Conservation (phyloP, 2,888 invertebrate species). For the Cenopis cana region DNA sequence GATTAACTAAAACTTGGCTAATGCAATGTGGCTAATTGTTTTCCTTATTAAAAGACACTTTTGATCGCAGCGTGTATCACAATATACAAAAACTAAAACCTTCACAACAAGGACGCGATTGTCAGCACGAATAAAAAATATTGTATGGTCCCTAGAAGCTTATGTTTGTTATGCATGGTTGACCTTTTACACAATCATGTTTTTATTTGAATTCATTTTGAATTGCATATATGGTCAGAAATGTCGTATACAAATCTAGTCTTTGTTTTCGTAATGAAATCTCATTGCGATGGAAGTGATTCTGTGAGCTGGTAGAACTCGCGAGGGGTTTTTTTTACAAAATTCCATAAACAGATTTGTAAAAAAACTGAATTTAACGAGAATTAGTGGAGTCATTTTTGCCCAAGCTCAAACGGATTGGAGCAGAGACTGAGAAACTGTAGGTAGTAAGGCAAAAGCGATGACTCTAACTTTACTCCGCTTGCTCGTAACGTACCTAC, state of each 20-base stretch:
- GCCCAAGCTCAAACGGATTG: no score
- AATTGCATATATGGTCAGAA: neutral
- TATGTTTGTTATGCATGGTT: neutral
- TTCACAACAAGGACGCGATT: slow-evolving; percentile 1
- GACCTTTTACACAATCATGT: neutral
- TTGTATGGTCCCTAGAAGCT: neutral
- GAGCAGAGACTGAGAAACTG: no score
- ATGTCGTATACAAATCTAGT: neutral
- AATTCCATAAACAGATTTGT: no score
- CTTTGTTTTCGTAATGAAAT: neutral
- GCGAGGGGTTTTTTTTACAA: no score
- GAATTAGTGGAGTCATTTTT: no score
- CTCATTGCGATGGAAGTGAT: no score
- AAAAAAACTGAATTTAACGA: no score
- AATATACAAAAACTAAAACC: neutral
- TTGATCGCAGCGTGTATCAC: no score
- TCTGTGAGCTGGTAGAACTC: no score
- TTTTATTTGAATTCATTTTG: neutral
- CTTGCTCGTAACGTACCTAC: no score
- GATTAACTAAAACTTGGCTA: neutral
- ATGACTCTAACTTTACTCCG: no score
- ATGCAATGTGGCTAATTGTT: neutral
- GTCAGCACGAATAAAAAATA: slow-evolving; percentile 5
- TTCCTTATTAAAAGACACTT: neutral
- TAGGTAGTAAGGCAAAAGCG: no score